phyloP scores from a whole-genome alignment of 1,140 invertebrate species.

The Anastrepha ludens region DNA sequence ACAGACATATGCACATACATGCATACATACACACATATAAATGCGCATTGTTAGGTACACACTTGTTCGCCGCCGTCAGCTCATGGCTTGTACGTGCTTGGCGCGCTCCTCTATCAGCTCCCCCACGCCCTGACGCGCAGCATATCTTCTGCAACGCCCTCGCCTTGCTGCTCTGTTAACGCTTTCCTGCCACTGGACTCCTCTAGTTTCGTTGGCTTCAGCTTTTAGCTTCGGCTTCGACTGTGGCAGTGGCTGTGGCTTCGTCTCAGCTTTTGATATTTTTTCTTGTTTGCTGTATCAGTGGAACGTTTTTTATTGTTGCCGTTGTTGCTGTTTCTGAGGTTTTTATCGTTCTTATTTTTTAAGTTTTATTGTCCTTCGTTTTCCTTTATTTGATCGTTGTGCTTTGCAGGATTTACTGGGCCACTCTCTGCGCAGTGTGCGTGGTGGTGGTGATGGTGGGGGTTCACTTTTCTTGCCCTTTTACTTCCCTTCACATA shows the following conservation, averaged over 20 bases:
- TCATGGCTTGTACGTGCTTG: neutral
- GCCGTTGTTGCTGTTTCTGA: neutral
- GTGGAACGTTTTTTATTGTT: neutral
- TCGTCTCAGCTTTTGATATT: neutral
- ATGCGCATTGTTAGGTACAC: neutral
- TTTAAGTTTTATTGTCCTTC: conserved; percentile 14
- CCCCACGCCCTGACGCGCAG: neutral
- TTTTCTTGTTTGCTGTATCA: neutral
- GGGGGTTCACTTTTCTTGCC: neutral
- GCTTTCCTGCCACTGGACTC: conserved; percentile 7
- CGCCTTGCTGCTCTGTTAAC: neutral
- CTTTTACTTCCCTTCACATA: neutral
- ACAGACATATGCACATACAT: neutral
- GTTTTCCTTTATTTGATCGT: conserved; percentile 9
- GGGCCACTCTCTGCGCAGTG: neutral
- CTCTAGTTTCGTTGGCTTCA: neutral
- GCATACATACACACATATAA: neutral
- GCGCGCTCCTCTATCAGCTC: neutral
- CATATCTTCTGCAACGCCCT: neutral
- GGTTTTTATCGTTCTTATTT: neutral
- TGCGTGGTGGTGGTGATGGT: neutral
- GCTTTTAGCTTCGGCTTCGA: neutral
- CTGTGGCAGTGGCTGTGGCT: neutral
- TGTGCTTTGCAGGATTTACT: neutral
- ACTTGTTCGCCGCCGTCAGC: neutral